Evolutionary conservation across 2,113 vertebrate species (phyloP), one percentile per base, ranked within the genome.

Genomic region (Chaetodon trifascialis): DNA sequence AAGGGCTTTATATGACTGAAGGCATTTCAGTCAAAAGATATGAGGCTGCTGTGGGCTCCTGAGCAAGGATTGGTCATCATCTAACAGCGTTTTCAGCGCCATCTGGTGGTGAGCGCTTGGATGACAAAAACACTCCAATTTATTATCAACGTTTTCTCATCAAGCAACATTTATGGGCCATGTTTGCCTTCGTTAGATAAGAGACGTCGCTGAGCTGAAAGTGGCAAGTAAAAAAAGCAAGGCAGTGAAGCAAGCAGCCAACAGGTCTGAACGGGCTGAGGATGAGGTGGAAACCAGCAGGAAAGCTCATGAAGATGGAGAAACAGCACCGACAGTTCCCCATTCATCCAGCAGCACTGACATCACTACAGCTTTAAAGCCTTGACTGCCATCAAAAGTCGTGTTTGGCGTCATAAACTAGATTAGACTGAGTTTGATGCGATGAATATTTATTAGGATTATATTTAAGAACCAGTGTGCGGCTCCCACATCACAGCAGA

Each of bases 91-190:
- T 46, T 74, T 63, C 17, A 86, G 47, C 80, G 5, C 79, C 89
- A 88, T 46, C 89, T 82, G 52, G 56, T 85, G 91, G 86, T 66
- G 21, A n/a, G 15, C 49, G 10, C 54, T 30, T 25, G 21, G 17
- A 80, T 63, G 25, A 80, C 85, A 89, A 75, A 78, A 86, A 83
- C 12, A 82, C 16, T 6, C 83, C 2, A 21, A 15, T 7, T 16
- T 62, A 38, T 46, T 5, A 9, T 51, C 0, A 2, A 7, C 0
- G n/a, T 70, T 60, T n/a, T 59, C 10, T 47, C 12, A 38, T 19
- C 5, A 14, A 55, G 23, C 3, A 64, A 2, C 3, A 11, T 38
- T 38, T 42, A 1, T 36, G 25, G 2, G n/a, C 4, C 14, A 15
- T 71, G 17, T 64, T 66, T 58, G 2, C 4, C 11, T 55, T 51